A percentile compares a stretch with the other conserved stretches of the same genome.
Evolutionary conservation across 2,888 invertebrate genomes (phyloP).

Genomic region (Crossocerus cetratus): DNA sequence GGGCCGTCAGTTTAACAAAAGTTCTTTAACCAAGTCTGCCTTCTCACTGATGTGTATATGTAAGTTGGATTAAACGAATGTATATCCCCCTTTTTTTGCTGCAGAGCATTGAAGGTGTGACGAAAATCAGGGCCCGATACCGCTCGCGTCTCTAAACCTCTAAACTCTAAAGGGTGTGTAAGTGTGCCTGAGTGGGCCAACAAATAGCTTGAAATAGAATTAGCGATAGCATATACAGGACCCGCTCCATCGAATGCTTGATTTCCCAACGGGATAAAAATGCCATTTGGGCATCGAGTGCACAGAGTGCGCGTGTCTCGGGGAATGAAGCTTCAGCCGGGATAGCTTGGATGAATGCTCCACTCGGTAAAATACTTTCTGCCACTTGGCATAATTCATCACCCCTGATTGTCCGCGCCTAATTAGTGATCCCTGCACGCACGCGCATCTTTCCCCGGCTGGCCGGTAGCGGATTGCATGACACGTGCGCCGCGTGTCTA

Average conservation of each 20-base stretch:
- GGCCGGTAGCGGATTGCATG: conserved; percentile 31
- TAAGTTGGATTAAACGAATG: too few relatives aligned
- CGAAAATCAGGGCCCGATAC: too few relatives aligned
- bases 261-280: conserved; percentile 69
- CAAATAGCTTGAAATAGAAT: conserved; percentile 68
- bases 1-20: too few relatives aligned
- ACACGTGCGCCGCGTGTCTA: conserved; percentile 18
- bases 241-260: conserved; percentile 67
- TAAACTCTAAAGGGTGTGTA: conserved; percentile 20
- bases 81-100: too few relatives aligned
- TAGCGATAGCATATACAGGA: conserved; percentile 61
- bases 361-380: conserved; percentile 17
- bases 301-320: conserved; percentile 24
- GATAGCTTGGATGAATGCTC: conserved; percentile 16
- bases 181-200: conserved; percentile 28
- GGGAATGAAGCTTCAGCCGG: conserved; percentile 15
- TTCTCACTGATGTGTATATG: too few relatives aligned
- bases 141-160: too few relatives aligned
- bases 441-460: conserved; percentile 23
- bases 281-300: conserved; percentile 60
- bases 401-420: conserved; percentile 13
- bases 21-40: too few relatives aligned
- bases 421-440: conserved; percentile 27
- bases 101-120: too few relatives aligned
- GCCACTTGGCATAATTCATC: conserved; percentile 17